A percentile compares a stretch with the other conserved stretches of the same genome.
Evolutionary conservation across 1,140 invertebrate genomes (phyloP).

Genomic region (Thaumatotibia leucotreta): DNA sequence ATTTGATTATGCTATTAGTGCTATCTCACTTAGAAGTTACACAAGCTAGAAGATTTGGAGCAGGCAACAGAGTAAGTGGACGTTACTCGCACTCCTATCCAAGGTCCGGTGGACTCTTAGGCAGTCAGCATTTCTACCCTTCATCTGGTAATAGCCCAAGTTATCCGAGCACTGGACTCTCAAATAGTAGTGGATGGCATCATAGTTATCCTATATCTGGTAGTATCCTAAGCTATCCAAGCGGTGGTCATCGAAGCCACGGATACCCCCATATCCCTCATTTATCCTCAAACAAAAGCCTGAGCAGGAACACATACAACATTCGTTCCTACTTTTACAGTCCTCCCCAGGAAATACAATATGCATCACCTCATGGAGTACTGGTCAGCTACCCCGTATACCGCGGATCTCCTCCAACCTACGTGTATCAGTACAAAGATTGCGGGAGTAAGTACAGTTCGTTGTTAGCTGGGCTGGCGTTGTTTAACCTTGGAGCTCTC

Average conservation of each 20-base stretch:
- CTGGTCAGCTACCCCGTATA: slow-evolving; percentile 56
- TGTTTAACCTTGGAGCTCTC: slow-evolving; percentile 61
- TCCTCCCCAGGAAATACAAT: slow-evolving; percentile 61
- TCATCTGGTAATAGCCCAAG: slow-evolving; percentile 26
- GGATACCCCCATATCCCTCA: too few species aligned
- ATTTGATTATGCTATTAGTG: too few species aligned
- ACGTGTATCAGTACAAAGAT: slow-evolving; percentile 62
- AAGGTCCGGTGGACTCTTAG: slow-evolving; percentile 38
- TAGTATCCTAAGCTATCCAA: too few species aligned
- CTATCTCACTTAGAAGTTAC: not conserved
- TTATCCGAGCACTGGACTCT: slow-evolving; percentile 20
- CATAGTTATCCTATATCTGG: slow-evolving; percentile 19
- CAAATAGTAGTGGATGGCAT: slow-evolving; percentile 30
- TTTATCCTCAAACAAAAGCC: too few species aligned
- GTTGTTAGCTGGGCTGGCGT: slow-evolving; percentile 54
- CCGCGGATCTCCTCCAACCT: slow-evolving; percentile 50
- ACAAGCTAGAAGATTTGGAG: not conserved
- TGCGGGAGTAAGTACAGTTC: slow-evolving; percentile 67
- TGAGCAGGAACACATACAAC: too few species aligned
- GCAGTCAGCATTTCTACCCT: slow-evolving; percentile 39
- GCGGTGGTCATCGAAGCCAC: too few species aligned
- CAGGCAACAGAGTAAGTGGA: slow-evolving; percentile 15
- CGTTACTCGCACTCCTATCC: slow-evolving; percentile 35
- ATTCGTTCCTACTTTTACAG: slow-evolving; percentile 55
- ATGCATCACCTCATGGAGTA: slow-evolving; percentile 40